Evolutionary conservation across 2,113 vertebrate genomes (phyloP), one percentile per base, ranked within the genome.

Genomic region (Clarias magur): DNA sequence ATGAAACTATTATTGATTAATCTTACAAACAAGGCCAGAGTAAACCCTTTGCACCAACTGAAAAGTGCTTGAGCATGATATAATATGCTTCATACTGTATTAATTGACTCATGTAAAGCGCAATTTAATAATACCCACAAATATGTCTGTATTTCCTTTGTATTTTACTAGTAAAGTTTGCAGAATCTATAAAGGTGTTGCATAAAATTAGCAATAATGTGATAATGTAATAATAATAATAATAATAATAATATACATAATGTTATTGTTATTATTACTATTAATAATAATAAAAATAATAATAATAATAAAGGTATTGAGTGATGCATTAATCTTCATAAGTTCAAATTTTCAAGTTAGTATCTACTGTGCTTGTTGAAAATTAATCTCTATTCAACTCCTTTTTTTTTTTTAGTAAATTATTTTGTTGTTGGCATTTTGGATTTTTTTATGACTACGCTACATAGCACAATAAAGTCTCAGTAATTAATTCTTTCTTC

Each of bases 381-480:
- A 2, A 9, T 0, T 79, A 57, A 21, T 59, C 16, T 13, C 10
- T 59, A 19, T 34, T 80, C 3, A n/a, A 27, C 48, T 17, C 13
- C 4, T n/a, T n/a, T n/a, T n/a, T 54, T 16, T 60, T 60, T 80
- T 81, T 16, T 56, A 59, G 25, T 48, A 56, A 13, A 48, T 73
- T 19, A 54, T 38, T 73, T 48, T 81, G 27, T 59, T 82, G 25
- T 80, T 84, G 68, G 60, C 15, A 72, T 72, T 56, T 54, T 30
- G 62, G 30, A 59, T 56, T 6, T 56, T 84, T 54, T 76, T 19
- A 56, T 27, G 23, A 60, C 72, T 89, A 82, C 76, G 76, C 53
- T 67, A 38, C 17, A 56, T 81, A 89, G 60, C 59, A 80, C 82
- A 85, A 87, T 87, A 89, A 87, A 89, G 34, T 76, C 78, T 67